Evolutionary conservation across 2,888 invertebrate genomes (phyloP).

Genomic region (Cremastobaeus sp.): DNA sequence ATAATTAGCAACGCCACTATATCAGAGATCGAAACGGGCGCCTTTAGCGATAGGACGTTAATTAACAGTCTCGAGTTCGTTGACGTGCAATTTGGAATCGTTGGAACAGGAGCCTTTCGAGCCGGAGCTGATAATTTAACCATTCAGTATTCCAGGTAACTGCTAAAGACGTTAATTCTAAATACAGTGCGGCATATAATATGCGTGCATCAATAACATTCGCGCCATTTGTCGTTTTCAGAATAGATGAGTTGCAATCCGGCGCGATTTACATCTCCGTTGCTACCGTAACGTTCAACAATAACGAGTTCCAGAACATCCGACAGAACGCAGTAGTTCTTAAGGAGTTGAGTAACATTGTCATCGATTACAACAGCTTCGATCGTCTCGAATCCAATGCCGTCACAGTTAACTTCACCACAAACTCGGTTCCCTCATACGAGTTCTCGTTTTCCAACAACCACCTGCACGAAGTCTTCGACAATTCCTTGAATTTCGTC

Average conservation of each 20-base stretch:
- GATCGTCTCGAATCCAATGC: constrained; percentile 80
- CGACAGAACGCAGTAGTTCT: constrained; percentile 82
- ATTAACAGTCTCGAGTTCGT: constrained; percentile 82
- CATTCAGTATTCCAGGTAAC: constrained; percentile 83
- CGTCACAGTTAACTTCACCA: constrained; percentile 79
- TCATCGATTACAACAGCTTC: constrained; percentile 84
- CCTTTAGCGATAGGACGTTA: constrained; percentile 82
- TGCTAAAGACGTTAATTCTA: constrained; percentile 4
- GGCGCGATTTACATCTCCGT: constrained; percentile 84
- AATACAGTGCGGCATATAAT: constrained; percentile 9
- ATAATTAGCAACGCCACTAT: constrained; percentile 83
- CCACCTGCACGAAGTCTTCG: constrained; percentile 79
- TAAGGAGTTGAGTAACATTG: constrained; percentile 83
- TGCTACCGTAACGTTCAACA: constrained; percentile 81
- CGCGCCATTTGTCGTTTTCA: constrained; percentile 76
- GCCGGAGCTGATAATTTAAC: constrained; percentile 83
- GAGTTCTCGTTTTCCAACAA: constrained; percentile 81
- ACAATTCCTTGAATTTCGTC: constrained; percentile 82
- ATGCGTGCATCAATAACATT: background rate
- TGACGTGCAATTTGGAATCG: constrained; percentile 81
- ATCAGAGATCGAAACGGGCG: constrained; percentile 81
- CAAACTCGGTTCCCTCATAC: constrained; percentile 74
- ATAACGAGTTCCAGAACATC: constrained; percentile 82
- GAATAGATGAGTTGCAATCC: constrained; percentile 81
- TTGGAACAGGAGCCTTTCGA: constrained; percentile 82